Conservation (phyloP, 2,797 vertebrate genomes). For the Brachyalestes nurse region DNA sequence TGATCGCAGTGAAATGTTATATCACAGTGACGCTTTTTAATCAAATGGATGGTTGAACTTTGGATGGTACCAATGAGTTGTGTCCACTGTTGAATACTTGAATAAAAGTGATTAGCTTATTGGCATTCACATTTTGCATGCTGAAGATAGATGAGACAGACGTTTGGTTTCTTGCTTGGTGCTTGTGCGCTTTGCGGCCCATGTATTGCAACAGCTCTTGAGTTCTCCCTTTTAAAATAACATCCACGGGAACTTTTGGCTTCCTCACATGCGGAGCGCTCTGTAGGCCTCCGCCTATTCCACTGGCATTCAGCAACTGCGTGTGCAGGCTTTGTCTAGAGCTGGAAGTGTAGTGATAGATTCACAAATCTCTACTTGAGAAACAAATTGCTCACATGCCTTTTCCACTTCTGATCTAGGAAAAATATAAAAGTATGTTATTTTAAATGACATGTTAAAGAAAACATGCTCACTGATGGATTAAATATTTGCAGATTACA, state of each 20-base stretch:
- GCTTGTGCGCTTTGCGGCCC: constrained; percentile 31
- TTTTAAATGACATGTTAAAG: neutral
- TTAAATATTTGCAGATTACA: neutral
- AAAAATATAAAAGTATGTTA: neutral
- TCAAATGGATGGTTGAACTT: neutral
- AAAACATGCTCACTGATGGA: neutral
- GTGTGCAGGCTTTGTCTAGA: neutral
- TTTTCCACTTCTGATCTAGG: neutral
- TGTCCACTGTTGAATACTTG: constrained; percentile 15
- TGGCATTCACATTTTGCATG: constrained; percentile 53
- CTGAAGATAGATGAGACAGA: constrained; percentile 72
- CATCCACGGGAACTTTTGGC: constrained; percentile 79
- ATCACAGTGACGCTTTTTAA: neutral
- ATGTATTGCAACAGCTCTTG: constrained; percentile 81
- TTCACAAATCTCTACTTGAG: neutral
- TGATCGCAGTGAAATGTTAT: neutral
- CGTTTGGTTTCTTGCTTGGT: constrained; percentile 35
- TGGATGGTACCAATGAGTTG: neutral
- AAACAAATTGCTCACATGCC: neutral
- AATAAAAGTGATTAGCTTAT: constrained; percentile 55
- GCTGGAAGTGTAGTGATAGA: neutral
- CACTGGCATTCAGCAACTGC: constrained; percentile 40
- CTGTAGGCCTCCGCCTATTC: constrained; percentile 66
- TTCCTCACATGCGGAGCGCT: constrained; percentile 72
- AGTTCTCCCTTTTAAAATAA: constrained; percentile 77